Evolutionary conservation across 2,113 vertebrate genomes (phyloP).

Genomic region (Pangasianodon gigas): DNA sequence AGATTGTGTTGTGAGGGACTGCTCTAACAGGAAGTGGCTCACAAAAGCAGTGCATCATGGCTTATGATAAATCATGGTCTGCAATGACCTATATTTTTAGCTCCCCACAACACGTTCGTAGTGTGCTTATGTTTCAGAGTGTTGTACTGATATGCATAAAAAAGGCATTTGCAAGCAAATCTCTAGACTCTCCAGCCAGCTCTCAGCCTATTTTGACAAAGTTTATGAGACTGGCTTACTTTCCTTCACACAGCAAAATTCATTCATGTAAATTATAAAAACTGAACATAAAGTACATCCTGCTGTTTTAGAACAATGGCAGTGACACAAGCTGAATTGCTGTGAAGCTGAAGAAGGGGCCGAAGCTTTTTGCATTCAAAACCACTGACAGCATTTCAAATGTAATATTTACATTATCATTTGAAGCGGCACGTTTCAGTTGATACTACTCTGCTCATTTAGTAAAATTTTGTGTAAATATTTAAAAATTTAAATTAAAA

Average conservation of each 20-base stretch:
- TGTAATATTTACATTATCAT: neutral
- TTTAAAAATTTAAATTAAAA: no score
- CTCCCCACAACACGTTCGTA: neutral
- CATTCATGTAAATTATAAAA: neutral
- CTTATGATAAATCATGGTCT: conserved; percentile 35
- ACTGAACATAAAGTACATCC: neutral
- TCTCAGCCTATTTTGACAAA: neutral
- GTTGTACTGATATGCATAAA: neutral
- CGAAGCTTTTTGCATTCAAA: neutral
- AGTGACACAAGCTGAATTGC: neutral
- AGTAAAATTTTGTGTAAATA: neutral
- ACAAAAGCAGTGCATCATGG: neutral
- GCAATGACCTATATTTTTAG: conserved; percentile 49
- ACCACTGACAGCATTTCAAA: neutral
- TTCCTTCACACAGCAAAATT: neutral
- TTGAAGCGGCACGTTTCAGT: neutral
- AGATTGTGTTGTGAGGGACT: neutral
- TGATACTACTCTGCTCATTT: neutral
- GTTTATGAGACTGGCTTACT: neutral
- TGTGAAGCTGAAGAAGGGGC: neutral
- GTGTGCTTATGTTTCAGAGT: conserved; percentile 12
- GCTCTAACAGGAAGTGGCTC: conserved; percentile 37
- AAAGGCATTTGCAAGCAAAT: neutral
- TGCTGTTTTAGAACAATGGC: neutral
- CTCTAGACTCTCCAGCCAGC: neutral